Evolutionary conservation across 2,888 invertebrate species (phyloP).

Genomic region (Andrena bucephala): DNA sequence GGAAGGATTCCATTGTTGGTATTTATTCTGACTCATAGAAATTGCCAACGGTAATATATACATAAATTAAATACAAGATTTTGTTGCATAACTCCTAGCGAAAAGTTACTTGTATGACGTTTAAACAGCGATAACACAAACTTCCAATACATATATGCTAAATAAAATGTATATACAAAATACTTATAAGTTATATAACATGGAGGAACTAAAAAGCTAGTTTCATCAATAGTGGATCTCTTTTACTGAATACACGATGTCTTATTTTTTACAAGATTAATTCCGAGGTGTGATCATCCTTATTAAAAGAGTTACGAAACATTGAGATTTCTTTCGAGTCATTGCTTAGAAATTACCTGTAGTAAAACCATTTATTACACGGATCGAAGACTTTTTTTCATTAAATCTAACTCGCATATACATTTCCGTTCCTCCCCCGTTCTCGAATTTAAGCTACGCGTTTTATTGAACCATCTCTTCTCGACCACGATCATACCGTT

Average conservation of each 20-base stretch:
- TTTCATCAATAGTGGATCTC: slow-evolving; percentile 19
- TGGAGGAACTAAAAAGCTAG: slow-evolving; percentile 43
- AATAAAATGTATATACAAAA: slow-evolving; percentile 53
- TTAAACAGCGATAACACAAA: slow-evolving; percentile 42
- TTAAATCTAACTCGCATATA: slow-evolving; percentile 44
- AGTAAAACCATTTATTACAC: slow-evolving; percentile 43
- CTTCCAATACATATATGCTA: slow-evolving; percentile 30
- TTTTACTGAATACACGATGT: slow-evolving; percentile 30
- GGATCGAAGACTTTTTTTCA: slow-evolving; percentile 18
- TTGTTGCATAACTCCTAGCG: slow-evolving; percentile 47
- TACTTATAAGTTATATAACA: slow-evolving; percentile 38
- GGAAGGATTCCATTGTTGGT: slow-evolving; percentile 29
- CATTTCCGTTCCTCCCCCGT: slow-evolving; percentile 16
- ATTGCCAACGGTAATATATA: slow-evolving; percentile 58
- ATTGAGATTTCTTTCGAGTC: slow-evolving; percentile 25
- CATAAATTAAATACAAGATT: slow-evolving; percentile 59
- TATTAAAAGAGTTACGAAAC: slow-evolving; percentile 34
- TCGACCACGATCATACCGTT: slow-evolving; percentile 86
- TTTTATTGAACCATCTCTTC: slow-evolving; percentile 1
- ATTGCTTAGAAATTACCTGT: slow-evolving; percentile 39
- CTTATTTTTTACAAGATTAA: slow-evolving; percentile 34
- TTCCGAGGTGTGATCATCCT: slow-evolving; percentile 5
- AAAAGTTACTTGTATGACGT: slow-evolving; percentile 39
- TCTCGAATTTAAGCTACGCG: neutral
- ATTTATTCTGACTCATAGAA: slow-evolving; percentile 59